Base-by-base conservation (phyloP, 2,797 vertebrate genomes). In the Tangara arthus region DNA sequence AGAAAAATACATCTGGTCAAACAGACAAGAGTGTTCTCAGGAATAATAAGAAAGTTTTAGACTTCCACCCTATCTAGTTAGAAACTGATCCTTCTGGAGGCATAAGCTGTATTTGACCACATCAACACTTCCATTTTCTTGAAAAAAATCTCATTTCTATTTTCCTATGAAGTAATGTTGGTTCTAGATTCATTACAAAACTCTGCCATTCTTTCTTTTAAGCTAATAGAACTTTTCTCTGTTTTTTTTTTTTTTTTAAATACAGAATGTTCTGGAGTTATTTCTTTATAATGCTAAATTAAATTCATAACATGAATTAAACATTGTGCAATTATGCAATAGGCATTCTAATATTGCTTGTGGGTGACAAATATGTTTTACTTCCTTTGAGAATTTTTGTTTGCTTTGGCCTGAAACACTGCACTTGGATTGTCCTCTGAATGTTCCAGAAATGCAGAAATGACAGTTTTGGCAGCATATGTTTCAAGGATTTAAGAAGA, bases 21-120 rank as follows among this genome's bases (percentile, higher is more conserved):
- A 19, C 46, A 61, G 23, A 34, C 21, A 73, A 42, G 5, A 34
- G 2, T 1, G 0, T 55, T 59, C 30, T 66, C 44, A 47, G 6
- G 8, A 85, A 35, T 27, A 75, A 27, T 3, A 21, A 2, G 14
- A 66, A 66, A 3, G 11, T 53, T 52, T 56, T n/a, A 49, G 19
- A 52, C 1, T 73, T 78, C 21, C 12, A 50, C 2, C 0, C 2
- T 2, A 22, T 23, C 23, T n/a, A n/a, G 27, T 19, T 37, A 39
- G 20, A 32, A 80, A 57, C 18, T 23, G 14, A 42, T 73, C 9
- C 3, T 39, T 61, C 30, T 61, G 39, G 30, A 78, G 27, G 28
- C 4, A 5, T 11, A 34, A 53, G 3, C 26, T 82, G 28, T 47
- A 23, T 56, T 71, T 90, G 53, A 37, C 20, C 26, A 28, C 15